Percentiles rank a stretch among this genome's conserved stretches.
Conservation (phyloP, 2,113 vertebrate genomes). For the Andinoacara biseriatus region DNA sequence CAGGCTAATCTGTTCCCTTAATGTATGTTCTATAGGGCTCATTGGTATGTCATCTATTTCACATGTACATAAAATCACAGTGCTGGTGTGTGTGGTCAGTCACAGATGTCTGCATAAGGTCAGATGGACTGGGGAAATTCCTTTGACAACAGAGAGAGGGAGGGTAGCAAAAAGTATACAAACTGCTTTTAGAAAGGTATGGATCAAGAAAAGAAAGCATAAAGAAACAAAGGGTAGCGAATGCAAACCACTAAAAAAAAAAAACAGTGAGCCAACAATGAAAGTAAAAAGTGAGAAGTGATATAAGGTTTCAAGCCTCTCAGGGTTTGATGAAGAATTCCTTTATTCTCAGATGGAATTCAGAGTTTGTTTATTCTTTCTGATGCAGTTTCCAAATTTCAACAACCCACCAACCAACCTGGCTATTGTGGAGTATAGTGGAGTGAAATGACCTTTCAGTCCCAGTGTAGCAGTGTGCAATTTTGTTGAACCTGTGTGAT, state of each 20-base stretch:
- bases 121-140: not conserved
- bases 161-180: not conserved
- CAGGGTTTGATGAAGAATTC: slow-evolving; percentile 34
- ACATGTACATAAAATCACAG: not conserved
- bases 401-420: not conserved
- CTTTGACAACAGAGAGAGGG: not conserved
- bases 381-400: slow-evolving; percentile 26
- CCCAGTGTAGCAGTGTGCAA: slow-evolving; percentile 22
- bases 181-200: not conserved
- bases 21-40: too few relatives aligned
- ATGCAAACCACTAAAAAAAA: not conserved
- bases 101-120: not conserved
- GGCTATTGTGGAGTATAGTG: slow-evolving; percentile 20
- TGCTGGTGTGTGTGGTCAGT: not conserved
- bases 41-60: not conserved
- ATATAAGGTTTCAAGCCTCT: slow-evolving; percentile 12
- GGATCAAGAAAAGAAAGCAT: not conserved
- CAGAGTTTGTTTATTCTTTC: slow-evolving; percentile 41
- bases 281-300: slow-evolving; percentile 8
- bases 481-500: slow-evolving; percentile 8
- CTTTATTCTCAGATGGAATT: slow-evolving; percentile 25
- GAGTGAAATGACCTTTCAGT: slow-evolving; percentile 46
- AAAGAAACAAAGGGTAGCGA: not conserved
- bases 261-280: not conserved
- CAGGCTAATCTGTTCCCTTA: too few relatives aligned